Conservation (phyloP, 1,140 invertebrate genomes). For the Zaprionus tsacasi region DNA sequence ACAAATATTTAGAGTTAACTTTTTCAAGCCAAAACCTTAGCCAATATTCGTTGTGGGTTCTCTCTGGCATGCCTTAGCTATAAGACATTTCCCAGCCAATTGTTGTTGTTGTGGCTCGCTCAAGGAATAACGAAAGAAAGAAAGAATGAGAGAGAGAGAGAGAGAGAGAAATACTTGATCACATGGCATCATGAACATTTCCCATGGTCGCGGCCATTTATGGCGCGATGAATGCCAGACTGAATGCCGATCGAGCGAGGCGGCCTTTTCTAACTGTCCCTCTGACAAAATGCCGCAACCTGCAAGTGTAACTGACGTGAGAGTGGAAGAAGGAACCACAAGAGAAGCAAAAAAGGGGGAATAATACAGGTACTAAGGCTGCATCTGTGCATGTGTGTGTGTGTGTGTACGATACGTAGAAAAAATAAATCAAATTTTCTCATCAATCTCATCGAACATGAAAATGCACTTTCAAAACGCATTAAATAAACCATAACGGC, state of each 20-base stretch:
- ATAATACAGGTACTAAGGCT: background rate
- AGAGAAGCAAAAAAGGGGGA: background rate
- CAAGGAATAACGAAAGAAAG: background rate
- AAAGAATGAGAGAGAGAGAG: slow-evolving; percentile 1
- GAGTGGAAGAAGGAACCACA: slow-evolving; percentile 9
- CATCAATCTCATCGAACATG: slow-evolving; percentile 84
- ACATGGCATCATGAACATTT: slow-evolving; percentile 49
- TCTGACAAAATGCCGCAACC: slow-evolving; percentile 82
- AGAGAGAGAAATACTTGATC: slow-evolving; percentile 51
- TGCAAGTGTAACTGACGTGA: slow-evolving; percentile 78
- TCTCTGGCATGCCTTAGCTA: background rate
- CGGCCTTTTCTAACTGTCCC: slow-evolving; percentile 80
- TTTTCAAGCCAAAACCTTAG: background rate
- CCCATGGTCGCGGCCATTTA: slow-evolving; percentile 72
- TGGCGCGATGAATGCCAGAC: slow-evolving; percentile 62
- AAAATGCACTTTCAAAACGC: slow-evolving; percentile 84
- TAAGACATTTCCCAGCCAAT: slow-evolving; percentile 66
- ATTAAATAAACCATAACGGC: slow-evolving; percentile 83
- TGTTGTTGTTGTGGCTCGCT: background rate
- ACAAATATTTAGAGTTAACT: slow-evolving; percentile 1
- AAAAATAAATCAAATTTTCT: slow-evolving; percentile 84
- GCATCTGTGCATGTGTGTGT: slow-evolving; percentile 14
- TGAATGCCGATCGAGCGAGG: slow-evolving; percentile 49
- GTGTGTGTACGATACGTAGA: slow-evolving; percentile 42
- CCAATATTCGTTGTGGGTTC: background rate